Conservation (phyloP, 53 echinoderm and acorn worm genomes). For the Holothuria leucospilota region DNA sequence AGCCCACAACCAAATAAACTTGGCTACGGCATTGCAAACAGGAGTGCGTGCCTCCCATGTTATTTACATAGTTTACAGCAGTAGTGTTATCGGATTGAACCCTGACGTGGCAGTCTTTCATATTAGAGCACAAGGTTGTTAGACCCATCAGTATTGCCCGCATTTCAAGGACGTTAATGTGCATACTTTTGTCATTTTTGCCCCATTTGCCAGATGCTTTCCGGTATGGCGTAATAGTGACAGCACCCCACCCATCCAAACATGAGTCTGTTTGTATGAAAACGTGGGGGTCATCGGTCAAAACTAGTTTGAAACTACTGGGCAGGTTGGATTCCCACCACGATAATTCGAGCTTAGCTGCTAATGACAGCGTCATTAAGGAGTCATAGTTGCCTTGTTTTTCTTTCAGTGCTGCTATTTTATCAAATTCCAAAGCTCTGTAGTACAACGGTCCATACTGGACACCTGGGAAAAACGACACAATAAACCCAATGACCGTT, state of each 20-base stretch:
- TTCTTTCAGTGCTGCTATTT: slow-evolving; percentile 1
- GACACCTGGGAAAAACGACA: slow-evolving; percentile 4
- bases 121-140: too few species aligned
- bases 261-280: neutral
- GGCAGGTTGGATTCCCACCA: slow-evolving; percentile 34
- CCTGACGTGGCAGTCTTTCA: too few species aligned
- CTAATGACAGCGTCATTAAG: too few species aligned
- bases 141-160: neutral
- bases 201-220: neutral
- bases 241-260: neutral
- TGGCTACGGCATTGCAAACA: too few species aligned
- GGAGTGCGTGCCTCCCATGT: too few species aligned
- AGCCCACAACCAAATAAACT: too few species aligned
- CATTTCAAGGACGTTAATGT: slow-evolving; percentile 18
- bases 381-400: slow-evolving; percentile 7
- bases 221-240: neutral
- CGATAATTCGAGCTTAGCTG: neutral
- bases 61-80: too few species aligned
- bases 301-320: neutral
- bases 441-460: slow-evolving; percentile 22
- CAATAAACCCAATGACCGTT: neutral
- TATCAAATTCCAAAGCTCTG: neutral
- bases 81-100: too few species aligned
- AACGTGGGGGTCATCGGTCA: neutral
- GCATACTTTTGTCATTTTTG: neutral